Evolutionary conservation across 2,797 vertebrate species (phyloP), one percentile per base, ranked within the genome.

Genomic region (Morelia viridis): DNA sequence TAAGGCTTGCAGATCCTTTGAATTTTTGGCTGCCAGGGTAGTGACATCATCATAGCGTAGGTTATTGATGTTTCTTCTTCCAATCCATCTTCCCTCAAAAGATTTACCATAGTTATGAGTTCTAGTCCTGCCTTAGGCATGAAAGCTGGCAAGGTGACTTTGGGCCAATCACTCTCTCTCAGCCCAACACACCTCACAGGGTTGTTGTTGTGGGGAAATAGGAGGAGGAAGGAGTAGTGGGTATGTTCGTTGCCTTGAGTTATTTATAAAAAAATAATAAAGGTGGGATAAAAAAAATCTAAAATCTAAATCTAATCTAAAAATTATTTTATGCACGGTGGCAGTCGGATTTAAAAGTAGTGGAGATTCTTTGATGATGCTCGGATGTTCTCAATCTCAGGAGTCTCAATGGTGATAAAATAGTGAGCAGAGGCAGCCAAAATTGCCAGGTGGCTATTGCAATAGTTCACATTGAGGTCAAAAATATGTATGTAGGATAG

Each of bases 381-480:
- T 96, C 93, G 92, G 94, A 94, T 95, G 91, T 95, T 95, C 92
- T 91, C 93, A 95, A 94, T 93, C 85, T 95, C 94, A 93, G 91
- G 95, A 95, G 88, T 96, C 95, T 91, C 95, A 93, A 92, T 89
- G 94, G 95, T 94, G 93, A 91, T 2, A 84, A 93, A 94, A 95
- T 95, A 95, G 96, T 92, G 95, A 95, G 93, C 95, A 94, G 93
- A 96, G 84, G 94, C 94, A 91, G 89, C 94, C 64, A 65, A 65
- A n/a, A 65, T 31, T n/a, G 28, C 64, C 28, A 65, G 13, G 28
- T n/a, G 58, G 58, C 28, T 28, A 65, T 4, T 28, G 4, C 28
- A 26, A 65, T 65, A 65, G 62, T n/a, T 65, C 26, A 65, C 64
- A 65, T 28, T 8, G 7, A 8, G 50, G 8, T 53, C 50, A 53